Evolutionary conservation across 2,113 vertebrate genomes (phyloP).

Genomic region (Typhlomys cinereus): DNA sequence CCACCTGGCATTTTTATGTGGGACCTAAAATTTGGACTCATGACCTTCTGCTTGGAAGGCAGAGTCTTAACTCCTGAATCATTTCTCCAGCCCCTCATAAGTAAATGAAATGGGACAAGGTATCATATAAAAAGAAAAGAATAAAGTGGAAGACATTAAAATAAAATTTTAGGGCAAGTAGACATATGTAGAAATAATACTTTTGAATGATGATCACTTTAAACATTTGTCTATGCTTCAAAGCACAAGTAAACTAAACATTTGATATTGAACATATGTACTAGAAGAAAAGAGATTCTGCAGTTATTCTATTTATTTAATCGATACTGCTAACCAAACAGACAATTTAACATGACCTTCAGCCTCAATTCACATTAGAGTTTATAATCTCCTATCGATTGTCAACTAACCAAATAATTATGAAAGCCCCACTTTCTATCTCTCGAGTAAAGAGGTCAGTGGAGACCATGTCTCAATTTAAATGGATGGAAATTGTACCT

Average conservation of each 20-base stretch:
- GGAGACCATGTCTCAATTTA: neutral
- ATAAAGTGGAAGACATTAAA: neutral
- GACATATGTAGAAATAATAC: neutral
- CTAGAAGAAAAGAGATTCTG: neutral
- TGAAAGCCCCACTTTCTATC: neutral
- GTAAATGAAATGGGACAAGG: neutral
- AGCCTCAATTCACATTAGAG: conserved; percentile 6
- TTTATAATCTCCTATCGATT: conserved; percentile 46
- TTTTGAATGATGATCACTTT: neutral
- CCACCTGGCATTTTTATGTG: too few relatives aligned
- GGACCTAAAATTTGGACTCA: too few relatives aligned
- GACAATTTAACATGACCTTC: conserved; percentile 30
- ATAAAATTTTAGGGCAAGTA: neutral
- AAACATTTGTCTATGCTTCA: neutral
- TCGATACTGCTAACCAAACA: conserved; percentile 49
- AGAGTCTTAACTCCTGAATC: too few relatives aligned
- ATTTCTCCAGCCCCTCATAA: too few relatives aligned
- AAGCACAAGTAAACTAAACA: conserved; percentile 12
- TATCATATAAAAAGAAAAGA: neutral
- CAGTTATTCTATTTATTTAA: conserved; percentile 54
- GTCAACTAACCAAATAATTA: conserved; percentile 48
- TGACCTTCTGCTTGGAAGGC: too few relatives aligned
- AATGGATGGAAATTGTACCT: neutral
- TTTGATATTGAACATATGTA: conserved; percentile 23
- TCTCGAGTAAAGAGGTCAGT: neutral